phyloP scores from a whole-genome alignment of 2,888 invertebrate genomes.

The Entomobrya proxima region DNA sequence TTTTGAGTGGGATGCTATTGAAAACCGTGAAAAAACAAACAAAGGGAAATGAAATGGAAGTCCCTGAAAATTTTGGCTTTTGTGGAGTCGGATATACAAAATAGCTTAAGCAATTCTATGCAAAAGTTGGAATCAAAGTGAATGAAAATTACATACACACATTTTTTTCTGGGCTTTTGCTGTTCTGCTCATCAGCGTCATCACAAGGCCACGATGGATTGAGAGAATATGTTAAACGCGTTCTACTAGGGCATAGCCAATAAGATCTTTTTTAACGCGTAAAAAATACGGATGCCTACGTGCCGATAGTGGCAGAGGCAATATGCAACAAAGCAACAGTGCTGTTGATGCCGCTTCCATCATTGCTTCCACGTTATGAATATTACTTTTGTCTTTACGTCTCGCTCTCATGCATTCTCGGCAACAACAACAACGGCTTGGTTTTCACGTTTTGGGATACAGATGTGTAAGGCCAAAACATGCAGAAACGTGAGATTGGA shows the following conservation, averaged over 20 bases:
- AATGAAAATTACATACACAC: background rate
- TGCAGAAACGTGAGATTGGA: background rate
- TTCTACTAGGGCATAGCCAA: too few relatives aligned
- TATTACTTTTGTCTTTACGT: background rate
- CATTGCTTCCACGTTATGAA: background rate
- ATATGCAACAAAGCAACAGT: background rate
- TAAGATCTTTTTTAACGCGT: background rate
- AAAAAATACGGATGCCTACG: background rate
- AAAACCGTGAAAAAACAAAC: background rate
- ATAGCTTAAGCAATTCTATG: too few relatives aligned
- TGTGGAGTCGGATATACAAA: too few relatives aligned
- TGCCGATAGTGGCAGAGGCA: background rate
- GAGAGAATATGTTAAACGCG: background rate
- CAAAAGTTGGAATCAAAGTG: too few relatives aligned
- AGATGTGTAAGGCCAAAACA: background rate
- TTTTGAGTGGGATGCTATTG: constrained; percentile 6
- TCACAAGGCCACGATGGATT: background rate
- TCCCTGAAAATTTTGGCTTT: too few relatives aligned
- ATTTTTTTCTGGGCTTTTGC: background rate
- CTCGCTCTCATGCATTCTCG: background rate
- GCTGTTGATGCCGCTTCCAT: background rate
- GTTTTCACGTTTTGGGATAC: background rate
- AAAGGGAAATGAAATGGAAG: background rate
- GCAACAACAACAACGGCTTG: background rate
- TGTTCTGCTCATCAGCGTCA: background rate